Evolutionary conservation across 2,888 invertebrate species (phyloP), one percentile per base, ranked within the genome.

Genomic region (Harpagoxenus sublaevis): DNA sequence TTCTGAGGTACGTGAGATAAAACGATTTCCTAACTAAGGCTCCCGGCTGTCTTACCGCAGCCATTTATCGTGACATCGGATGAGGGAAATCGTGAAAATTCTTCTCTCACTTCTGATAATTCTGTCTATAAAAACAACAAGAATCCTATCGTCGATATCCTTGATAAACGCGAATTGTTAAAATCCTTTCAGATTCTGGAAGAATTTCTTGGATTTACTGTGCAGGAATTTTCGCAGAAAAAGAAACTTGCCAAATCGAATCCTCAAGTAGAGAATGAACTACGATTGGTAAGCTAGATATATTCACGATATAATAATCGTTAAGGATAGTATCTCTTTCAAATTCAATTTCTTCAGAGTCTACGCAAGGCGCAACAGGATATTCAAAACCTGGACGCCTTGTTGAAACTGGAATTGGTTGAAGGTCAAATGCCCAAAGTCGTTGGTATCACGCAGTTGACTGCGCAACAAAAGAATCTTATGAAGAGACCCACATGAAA

Each of bases 1-100:
- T 0, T 96, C 96, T 86, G 95, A 96, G 89, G 96, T 97, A 91
- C 15, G 15, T 12, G 4, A 23, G 12, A 60, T n/a, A 42, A 0
- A 39, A 23, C 1, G 0, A n/a, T 66, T 51, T 51, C 6, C 18
- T 51, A 66, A 55, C 18, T 51, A 66, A 55, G 1, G 2, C 18
- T 84, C 35, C 1, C 15, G 12, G 12, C 51, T 48, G 57, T 82
- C 15, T 35, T 28, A 10, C 2, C 28, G 23, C 10, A 60, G 2
- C 6, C n/a, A 45, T 70, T 9, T 9, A 74, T 78, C 65, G 51
- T 53, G 71, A 39, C 45, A 12, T 89, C 10, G 23, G 4, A 55
- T 51, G 15, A 66, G 1, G 18, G 12, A 73, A 55, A 28, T 71
- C 6, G 2, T 5, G 9, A 39, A 1, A 55, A 65, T 66, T 6